These are phyloP conservation scores for Pitta sordida DNA, from an alignment of 2,113 vertebrate species.

Conservation along the genomic window DNA sequence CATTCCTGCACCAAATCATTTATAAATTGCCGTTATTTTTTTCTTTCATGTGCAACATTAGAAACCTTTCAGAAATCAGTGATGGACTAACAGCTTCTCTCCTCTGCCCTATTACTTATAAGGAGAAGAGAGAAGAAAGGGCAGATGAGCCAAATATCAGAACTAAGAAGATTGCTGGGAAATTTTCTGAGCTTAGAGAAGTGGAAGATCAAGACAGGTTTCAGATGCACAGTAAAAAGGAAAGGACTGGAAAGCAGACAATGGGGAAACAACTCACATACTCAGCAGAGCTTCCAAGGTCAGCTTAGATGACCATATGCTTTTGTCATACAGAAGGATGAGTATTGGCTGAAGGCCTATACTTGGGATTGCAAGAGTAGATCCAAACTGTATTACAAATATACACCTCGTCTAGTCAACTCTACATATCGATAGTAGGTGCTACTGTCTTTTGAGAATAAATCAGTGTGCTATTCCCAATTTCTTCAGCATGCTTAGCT, in stretches of 20 bases:
- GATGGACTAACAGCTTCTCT: background rate
- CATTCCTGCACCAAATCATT: background rate
- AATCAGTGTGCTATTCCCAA: background rate
- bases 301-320: background rate
- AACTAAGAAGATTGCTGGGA: background rate
- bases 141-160: background rate
- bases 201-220: background rate
- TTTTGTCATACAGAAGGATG: background rate
- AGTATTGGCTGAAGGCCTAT: background rate
- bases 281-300: background rate
- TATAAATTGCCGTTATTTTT: background rate
- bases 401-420: fast-evolving
- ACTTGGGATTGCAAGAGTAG: background rate
- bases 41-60: background rate
- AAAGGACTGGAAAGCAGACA: background rate
- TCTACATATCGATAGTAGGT: background rate
- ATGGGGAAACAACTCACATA: background rate
- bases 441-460: background rate
- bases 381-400: background rate
- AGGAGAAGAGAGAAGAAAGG: background rate
- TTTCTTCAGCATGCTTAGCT: background rate
- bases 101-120: background rate
- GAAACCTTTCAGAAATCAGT: background rate
- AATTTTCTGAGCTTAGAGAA: background rate
- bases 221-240: background rate